Evolutionary conservation across 1,140 invertebrate species (phyloP).

Genomic region (Drosophila repleta): DNA sequence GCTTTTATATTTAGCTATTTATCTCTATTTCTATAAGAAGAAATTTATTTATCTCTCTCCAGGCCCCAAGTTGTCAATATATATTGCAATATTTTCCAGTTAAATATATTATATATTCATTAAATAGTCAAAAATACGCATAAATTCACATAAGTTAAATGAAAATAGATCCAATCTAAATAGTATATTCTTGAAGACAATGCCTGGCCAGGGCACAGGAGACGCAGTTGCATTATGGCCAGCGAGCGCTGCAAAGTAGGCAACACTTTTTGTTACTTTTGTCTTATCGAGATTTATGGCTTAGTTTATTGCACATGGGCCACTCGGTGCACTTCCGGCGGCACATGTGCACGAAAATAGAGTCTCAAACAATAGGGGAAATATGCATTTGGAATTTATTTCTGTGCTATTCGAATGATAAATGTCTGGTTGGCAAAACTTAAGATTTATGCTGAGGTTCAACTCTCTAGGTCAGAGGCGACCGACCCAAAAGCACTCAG

Average conservation of each 20-base stretch:
- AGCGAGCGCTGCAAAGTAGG: conserved; percentile 6
- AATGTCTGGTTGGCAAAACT: conserved; percentile 1
- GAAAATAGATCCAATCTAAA: no score
- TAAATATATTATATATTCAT: no score
- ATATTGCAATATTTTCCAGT: no score
- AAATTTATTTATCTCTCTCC: no score
- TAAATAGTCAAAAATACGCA: no score
- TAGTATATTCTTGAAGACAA: no score
- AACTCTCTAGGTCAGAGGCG: conserved; percentile 26
- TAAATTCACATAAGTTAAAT: no score
- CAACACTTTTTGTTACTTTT: conserved; percentile 9
- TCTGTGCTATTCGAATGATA: conserved; percentile 37
- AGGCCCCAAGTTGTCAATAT: no score
- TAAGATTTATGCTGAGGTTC: conserved; percentile 32
- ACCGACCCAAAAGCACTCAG: conserved; percentile 4
- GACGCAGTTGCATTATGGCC: no score
- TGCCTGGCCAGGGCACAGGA: no score
- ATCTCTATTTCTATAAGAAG: no score
- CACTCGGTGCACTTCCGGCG: background rate
- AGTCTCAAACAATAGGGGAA: conserved; percentile 11
- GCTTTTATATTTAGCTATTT: no score
- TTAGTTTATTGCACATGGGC: conserved; percentile 26
- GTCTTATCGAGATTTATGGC: conserved; percentile 38
- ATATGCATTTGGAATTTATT: conserved; percentile 56
- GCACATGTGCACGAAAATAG: conserved; percentile 32